Evolutionary conservation across 2,797 vertebrate species (phyloP).

Genomic region (Fistularia tabacaria): DNA sequence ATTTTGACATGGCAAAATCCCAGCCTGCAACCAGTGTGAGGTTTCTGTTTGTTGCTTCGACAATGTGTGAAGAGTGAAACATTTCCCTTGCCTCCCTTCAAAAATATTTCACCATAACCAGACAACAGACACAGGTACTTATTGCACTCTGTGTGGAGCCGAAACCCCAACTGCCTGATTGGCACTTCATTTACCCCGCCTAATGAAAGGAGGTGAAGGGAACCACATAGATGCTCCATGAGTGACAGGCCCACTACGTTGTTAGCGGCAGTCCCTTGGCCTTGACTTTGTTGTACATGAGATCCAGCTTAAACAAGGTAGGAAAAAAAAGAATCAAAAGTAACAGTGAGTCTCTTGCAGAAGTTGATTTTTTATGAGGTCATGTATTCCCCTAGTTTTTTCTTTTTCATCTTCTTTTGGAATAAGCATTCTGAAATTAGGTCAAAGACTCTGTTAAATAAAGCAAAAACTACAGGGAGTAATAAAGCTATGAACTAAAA

Average conservation of each 20-base stretch:
- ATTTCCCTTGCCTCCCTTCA: slow-evolving; percentile 30
- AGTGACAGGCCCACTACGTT: slow-evolving; percentile 43
- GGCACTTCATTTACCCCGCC: slow-evolving; percentile 60
- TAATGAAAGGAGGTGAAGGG: slow-evolving; percentile 54
- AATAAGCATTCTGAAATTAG: no score
- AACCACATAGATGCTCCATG: slow-evolving; percentile 23
- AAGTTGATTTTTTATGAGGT: no score
- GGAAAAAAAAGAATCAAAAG: no score
- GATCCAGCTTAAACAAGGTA: slow-evolving; percentile 27
- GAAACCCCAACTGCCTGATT: slow-evolving; percentile 45
- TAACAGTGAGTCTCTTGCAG: no score
- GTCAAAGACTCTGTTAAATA: no score
- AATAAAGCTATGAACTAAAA: no score
- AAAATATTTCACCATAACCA: slow-evolving; percentile 36
- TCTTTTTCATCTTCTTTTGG: no score
- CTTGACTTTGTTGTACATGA: slow-evolving; percentile 42
- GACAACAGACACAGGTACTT: slow-evolving; percentile 27
- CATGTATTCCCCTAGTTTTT: no score
- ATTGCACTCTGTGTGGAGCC: slow-evolving; percentile 39
- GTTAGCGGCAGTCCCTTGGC: slow-evolving; percentile 45
- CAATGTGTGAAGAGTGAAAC: slow-evolving; percentile 33
- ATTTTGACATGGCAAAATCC: slow-evolving; percentile 32
- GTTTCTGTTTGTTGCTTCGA: slow-evolving; percentile 40
- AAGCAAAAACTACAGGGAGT: no score
- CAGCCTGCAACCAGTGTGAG: slow-evolving; percentile 22